These are phyloP conservation scores for Habrosyne pyritoides DNA, from an alignment of 2,888 invertebrate genomes.

Conservation along the genomic window DNA sequence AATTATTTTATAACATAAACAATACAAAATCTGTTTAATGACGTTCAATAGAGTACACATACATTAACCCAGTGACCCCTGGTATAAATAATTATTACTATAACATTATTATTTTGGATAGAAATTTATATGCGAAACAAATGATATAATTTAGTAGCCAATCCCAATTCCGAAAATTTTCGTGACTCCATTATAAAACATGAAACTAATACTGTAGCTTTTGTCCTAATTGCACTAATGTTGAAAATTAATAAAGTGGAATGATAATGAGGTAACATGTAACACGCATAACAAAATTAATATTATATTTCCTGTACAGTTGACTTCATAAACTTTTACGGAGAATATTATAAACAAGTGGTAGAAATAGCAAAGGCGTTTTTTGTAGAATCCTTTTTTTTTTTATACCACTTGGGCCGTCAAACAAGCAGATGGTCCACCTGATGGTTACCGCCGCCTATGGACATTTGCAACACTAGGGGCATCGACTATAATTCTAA, in stretches of 20 bases:
- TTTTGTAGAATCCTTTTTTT: too few species aligned
- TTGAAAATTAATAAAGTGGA: slow-evolving; percentile 51
- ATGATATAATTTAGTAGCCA: slow-evolving; percentile 32
- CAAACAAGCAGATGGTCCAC: too few species aligned
- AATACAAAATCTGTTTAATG: not conserved
- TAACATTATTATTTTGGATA: slow-evolving; percentile 27
- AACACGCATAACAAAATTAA: slow-evolving; percentile 44
- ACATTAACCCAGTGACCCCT: slow-evolving; percentile 22
- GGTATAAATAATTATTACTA: slow-evolving; percentile 20
- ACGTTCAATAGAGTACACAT: slow-evolving; percentile 12
- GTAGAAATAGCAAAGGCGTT: too few species aligned
- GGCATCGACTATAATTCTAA: too few species aligned
- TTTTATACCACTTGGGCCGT: too few species aligned
- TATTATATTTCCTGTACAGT: slow-evolving; percentile 12
- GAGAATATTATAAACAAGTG: too few species aligned
- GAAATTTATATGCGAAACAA: slow-evolving; percentile 29
- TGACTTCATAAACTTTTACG: too few species aligned
- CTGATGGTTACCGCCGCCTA: too few species aligned
- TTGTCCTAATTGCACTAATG: slow-evolving; percentile 51
- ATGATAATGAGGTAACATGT: slow-evolving; percentile 46
- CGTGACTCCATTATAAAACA: slow-evolving; percentile 49
- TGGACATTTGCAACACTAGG: too few species aligned
- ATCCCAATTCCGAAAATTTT: slow-evolving; percentile 43
- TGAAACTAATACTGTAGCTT: slow-evolving; percentile 45
- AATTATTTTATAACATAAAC: not conserved